Evolutionary conservation across 1,140 invertebrate species (phyloP), one percentile per base, ranked within the genome.

Genomic region (Lasioglossum albipes): DNA sequence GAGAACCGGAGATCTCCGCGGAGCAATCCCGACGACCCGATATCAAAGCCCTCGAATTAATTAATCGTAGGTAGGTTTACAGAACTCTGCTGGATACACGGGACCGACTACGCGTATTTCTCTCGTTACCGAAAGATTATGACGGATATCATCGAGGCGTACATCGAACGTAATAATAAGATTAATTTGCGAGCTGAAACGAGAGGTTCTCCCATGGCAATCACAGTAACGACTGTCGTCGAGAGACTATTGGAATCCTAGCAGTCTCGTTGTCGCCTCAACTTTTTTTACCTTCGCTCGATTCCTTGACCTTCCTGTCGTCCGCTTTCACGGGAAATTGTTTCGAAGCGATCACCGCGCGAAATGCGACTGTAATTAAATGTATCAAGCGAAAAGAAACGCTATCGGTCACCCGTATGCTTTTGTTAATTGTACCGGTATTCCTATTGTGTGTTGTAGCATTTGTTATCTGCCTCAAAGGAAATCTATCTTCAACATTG

Each of bases 41-140:
- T 64, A 78, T 72, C 57, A 72, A 65, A 31, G 68, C 41, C 18
- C 31, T 18, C n/a, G 54, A 62, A 62, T 77, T 61, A 70, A 77
- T 70, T 77, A 77, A 71, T 71, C 54, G 18, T 10, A 49, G 9
- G 6, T 42, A 45, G 18, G 41, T n/a, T 65, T 65, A 31, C 27
- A 16, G 54, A 57, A 54, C 42, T 52, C 22, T 10, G 45, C 45
- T 16, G 62, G 18, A 18, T 49, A 18, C 27, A 36, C 59, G 16
- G 12, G 12, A 16, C 12, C 52, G 13, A 5, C 18, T 22, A 22
- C 67, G 9, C 62, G 45, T 57, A 18, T 71, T 71, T 72, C n/a
- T 27, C 49, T 79, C 71, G 77, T 79, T 79, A 73, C 3, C 18
- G 22, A 73, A 66, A 79, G 62, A 79, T 74, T 79, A 74, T 42